A percentile compares a stretch with the other conserved stretches of the same genome.
phyloP scores from a whole-genome alignment of 2,113 vertebrate genomes.

The Limnothrissa miodon region DNA sequence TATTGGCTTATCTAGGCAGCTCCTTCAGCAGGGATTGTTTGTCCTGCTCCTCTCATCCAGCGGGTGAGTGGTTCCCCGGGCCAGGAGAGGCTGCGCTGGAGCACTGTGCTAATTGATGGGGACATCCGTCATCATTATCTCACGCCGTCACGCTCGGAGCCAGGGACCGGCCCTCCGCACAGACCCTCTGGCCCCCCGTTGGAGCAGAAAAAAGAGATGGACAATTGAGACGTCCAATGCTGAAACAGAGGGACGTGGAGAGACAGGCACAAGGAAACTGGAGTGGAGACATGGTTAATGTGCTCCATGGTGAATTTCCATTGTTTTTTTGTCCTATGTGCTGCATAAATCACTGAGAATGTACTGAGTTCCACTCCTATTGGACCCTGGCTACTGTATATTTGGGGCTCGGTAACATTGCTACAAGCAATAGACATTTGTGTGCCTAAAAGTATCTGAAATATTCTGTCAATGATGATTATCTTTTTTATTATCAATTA shows the following conservation, averaged over 20 bases:
- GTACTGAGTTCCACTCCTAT: background rate
- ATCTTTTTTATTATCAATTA: too few species aligned
- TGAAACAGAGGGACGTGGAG: background rate
- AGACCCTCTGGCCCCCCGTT: background rate
- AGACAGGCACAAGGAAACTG: background rate
- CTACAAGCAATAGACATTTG: too few species aligned
- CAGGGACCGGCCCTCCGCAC: background rate
- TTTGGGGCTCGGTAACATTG: too few species aligned
- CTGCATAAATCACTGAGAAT: background rate
- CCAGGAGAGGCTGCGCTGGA: too few species aligned
- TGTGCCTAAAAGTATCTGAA: too few species aligned
- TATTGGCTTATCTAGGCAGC: background rate
- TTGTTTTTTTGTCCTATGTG: background rate
- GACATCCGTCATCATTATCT: background rate
- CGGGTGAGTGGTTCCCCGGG: background rate
- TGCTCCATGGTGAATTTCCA: too few species aligned
- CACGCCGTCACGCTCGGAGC: background rate
- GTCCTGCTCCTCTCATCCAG: background rate
- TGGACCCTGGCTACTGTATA: background rate
- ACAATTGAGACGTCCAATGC: background rate
- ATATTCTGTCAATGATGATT: too few species aligned
- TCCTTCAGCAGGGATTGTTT: conserved; percentile 8
- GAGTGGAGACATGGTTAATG: too few species aligned
- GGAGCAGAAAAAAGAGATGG: background rate
- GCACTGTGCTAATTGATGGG: background rate